These are phyloP conservation scores for Eulemur rubriventer DNA, from an alignment of 2,797 vertebrate species.

Conservation along the genomic window DNA sequence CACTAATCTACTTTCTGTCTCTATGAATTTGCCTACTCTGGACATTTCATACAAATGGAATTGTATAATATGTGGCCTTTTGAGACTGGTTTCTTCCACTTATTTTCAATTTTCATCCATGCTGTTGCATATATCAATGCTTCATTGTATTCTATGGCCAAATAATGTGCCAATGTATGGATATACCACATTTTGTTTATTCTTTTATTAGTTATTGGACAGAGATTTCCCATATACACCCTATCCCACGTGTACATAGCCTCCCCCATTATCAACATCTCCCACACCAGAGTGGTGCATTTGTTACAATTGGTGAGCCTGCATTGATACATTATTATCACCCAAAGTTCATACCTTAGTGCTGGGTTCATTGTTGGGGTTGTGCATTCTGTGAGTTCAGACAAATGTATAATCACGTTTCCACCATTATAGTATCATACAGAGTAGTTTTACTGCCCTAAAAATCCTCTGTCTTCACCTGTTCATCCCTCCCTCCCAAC, in stretches of 20 bases:
- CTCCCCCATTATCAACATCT: not conserved
- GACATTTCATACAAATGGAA: not conserved
- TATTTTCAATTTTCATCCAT: not conserved
- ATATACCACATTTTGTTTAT: not conserved
- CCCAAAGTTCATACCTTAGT: not conserved
- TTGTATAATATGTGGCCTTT: not conserved
- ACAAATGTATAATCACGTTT: not conserved
- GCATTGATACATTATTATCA: not conserved
- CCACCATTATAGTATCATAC: not conserved
- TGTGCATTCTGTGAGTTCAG: not conserved
- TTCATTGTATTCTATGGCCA: not conserved
- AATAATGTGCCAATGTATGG: not conserved
- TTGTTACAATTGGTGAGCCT: not conserved
- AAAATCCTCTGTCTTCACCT: not conserved
- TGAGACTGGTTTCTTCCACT: not conserved
- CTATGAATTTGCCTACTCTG: not conserved
- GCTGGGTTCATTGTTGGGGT: not conserved
- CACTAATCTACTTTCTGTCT: not conserved
- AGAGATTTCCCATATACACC: not conserved
- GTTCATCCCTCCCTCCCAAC: not conserved
- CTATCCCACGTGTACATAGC: not conserved
- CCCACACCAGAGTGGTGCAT: not conserved
- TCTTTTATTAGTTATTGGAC: not conserved
- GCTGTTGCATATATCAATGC: not conserved
- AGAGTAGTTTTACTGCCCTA: too few relatives aligned